Conservation (phyloP, 2,113 vertebrate genomes). For the Coregonus clupeaformis region DNA sequence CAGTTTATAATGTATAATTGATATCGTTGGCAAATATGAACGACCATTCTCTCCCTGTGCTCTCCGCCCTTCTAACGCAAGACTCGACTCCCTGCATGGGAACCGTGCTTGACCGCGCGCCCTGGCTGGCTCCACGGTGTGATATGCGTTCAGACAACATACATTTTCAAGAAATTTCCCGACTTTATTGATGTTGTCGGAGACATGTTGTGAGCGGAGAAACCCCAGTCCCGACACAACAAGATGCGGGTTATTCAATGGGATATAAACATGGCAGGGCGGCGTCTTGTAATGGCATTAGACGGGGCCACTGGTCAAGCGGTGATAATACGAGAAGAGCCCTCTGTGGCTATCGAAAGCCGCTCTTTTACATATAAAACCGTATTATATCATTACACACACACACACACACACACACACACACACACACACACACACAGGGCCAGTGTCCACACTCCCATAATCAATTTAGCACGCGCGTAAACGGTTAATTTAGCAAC, state of each 20-base stretch:
- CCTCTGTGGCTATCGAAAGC: neutral
- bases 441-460: conserved; percentile 25
- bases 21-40: too few relatives aligned
- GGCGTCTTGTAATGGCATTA: neutral
- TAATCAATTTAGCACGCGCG: conserved; percentile 42
- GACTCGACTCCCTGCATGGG: too few relatives aligned
- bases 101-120: too few relatives aligned
- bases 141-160: too few relatives aligned
- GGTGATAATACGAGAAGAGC: neutral
- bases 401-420: conserved; percentile 7
- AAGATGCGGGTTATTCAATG: conserved; percentile 10
- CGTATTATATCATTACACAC: neutral
- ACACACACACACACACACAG: conserved; percentile 14
- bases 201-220: too few relatives aligned
- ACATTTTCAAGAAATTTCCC: too few relatives aligned
- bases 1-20: too few relatives aligned
- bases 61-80: too few relatives aligned
- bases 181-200: too few relatives aligned
- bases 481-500: conserved; percentile 32
- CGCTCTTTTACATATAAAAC: neutral
- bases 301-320: neutral
- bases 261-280: conserved; percentile 15
- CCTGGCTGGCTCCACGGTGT: too few relatives aligned
- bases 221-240: too few relatives aligned
- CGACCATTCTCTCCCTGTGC: too few relatives aligned